Evolutionary conservation across 2,797 vertebrate species (phyloP).

Genomic region (Chelidonichthys spinosus): DNA sequence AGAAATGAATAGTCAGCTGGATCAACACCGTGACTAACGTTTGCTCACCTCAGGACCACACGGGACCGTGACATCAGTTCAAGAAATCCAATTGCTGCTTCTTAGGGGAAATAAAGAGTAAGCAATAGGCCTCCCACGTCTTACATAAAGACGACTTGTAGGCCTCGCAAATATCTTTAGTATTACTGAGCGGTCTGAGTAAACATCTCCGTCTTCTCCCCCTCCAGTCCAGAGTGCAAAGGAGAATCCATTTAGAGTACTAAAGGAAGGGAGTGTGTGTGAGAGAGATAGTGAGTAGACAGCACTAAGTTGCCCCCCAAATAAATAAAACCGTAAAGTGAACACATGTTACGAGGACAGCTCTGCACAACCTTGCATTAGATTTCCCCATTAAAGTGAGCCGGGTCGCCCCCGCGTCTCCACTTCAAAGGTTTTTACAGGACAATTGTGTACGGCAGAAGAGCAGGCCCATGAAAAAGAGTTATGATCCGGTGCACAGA

Average conservation of each 20-base stretch:
- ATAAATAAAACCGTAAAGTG: conserved; percentile 69
- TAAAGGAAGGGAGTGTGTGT: conserved; percentile 31
- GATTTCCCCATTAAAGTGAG: conserved; percentile 71
- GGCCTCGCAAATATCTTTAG: conserved; percentile 70
- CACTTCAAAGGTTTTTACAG: conserved; percentile 80
- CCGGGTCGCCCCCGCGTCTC: conserved; percentile 48
- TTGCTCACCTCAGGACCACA: conserved; percentile 70
- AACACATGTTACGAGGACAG: conserved; percentile 65
- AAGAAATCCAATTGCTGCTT: conserved; percentile 67
- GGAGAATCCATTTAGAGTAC: conserved; percentile 61
- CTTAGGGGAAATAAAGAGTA: conserved; percentile 74
- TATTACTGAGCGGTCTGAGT: conserved; percentile 65
- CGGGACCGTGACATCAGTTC: conserved; percentile 73
- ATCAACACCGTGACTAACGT: conserved; percentile 75
- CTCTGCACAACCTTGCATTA: conserved; percentile 67
- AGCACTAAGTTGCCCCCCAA: conserved; percentile 54
- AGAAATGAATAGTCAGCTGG: conserved; percentile 77
- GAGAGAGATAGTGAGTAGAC: conserved; percentile 36
- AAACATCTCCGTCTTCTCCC: conserved; percentile 58
- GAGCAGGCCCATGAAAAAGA: conserved; percentile 78
- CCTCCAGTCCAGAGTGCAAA: conserved; percentile 21
- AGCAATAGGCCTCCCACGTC: conserved; percentile 72
- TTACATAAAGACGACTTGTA: conserved; percentile 66
- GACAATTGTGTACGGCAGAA: conserved; percentile 70
- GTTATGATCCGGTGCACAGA: conserved; percentile 60